phyloP scores from a whole-genome alignment of 2,113 vertebrate genomes.

The Haliaeetus leucogaster region DNA sequence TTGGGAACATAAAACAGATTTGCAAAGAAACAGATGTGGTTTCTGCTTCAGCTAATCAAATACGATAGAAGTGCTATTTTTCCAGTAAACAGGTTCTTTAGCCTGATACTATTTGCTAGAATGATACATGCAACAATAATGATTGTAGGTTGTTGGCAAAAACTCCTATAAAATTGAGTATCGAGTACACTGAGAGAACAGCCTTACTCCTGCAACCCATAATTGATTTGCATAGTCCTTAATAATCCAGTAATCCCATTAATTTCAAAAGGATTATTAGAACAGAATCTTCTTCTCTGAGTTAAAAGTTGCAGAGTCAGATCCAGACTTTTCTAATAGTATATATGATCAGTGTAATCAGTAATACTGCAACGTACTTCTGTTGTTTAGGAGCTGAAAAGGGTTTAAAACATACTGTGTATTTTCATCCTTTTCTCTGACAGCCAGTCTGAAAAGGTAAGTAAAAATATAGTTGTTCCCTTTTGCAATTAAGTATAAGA shows the following conservation, averaged over 20 bases:
- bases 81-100: neutral
- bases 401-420: slow-evolving; percentile 17
- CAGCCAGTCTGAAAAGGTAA: neutral
- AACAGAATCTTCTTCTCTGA: neutral
- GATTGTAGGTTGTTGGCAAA: neutral
- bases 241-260: neutral
- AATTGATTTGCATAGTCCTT: neutral
- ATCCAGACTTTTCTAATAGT: neutral
- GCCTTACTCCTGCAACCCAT: neutral
- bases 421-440: slow-evolving; percentile 42
- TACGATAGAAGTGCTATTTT: neutral
- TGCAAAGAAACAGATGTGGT: neutral
- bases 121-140: neutral
- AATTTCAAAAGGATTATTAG: neutral
- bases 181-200: neutral
- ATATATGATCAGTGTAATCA: neutral
- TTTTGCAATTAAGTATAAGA: neutral
- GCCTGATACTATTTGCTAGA: neutral
- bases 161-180: neutral
- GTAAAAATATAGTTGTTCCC: neutral
- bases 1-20: neutral
- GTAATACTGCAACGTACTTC: neutral
- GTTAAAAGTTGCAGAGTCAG: slow-evolving; percentile 2
- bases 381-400: slow-evolving; percentile 29
- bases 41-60: neutral